These are phyloP conservation scores for Eurypyga helias DNA, from an alignment of 2,113 vertebrate genomes.

Conservation along the genomic window DNA sequence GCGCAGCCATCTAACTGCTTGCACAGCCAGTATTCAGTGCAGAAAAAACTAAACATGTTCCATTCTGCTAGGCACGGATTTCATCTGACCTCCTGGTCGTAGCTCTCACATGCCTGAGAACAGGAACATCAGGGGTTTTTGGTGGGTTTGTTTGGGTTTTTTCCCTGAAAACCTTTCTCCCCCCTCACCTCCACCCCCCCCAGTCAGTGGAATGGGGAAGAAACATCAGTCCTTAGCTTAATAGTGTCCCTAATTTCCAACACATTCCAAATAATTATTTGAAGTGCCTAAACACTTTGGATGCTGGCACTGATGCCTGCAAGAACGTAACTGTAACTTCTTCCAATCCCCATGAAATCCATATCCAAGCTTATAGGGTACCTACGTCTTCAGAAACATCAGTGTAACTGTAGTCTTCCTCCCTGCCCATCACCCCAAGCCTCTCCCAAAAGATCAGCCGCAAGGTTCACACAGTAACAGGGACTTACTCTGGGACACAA, in stretches of 20 bases:
- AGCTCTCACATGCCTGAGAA: slow-evolving; percentile 31
- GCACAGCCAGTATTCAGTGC: slow-evolving; percentile 54
- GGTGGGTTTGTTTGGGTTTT: neutral
- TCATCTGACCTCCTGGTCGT: slow-evolving; percentile 49
- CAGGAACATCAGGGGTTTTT: neutral
- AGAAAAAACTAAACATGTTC: slow-evolving; percentile 33
- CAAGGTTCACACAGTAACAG: no score
- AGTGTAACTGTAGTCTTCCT: neutral
- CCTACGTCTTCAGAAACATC: neutral
- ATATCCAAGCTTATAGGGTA: neutral
- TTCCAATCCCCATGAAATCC: accelerated
- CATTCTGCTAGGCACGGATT: neutral
- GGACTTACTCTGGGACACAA: neutral
- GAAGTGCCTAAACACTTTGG: neutral
- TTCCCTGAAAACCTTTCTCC: neutral
- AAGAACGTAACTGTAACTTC: accelerated
- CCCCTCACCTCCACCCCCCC: neutral
- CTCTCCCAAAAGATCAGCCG: neutral
- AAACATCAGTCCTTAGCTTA: neutral
- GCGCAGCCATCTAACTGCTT: slow-evolving; percentile 39
- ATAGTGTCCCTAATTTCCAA: neutral
- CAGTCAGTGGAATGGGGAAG: neutral
- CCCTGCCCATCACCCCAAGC: neutral
- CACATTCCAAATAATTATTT: neutral
- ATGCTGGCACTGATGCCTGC: accelerated